Evolutionary conservation across 2,797 vertebrate genomes (phyloP).

Genomic region (Halcyon leucocephala): DNA sequence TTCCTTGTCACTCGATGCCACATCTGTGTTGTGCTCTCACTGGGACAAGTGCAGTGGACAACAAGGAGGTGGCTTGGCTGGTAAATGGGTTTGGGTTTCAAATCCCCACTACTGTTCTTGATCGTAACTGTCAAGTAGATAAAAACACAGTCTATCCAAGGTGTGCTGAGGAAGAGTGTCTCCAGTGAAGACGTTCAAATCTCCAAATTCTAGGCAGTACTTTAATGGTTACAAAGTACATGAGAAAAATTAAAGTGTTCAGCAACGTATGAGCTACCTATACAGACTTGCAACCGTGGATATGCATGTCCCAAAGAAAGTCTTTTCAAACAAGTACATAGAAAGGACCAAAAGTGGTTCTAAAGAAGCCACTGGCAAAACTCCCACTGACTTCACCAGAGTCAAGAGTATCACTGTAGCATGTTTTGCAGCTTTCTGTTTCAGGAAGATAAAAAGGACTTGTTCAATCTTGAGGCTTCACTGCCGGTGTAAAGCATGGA

Average conservation of each 20-base stretch:
- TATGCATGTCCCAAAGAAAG: background rate
- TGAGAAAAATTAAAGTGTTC: background rate
- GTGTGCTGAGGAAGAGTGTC: background rate
- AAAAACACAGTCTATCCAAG: background rate
- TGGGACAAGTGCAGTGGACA: background rate
- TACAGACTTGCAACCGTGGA: background rate
- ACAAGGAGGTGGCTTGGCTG: background rate
- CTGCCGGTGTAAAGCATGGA: background rate
- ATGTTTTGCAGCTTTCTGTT: background rate
- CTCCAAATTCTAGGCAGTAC: background rate
- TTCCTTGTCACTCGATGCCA: background rate
- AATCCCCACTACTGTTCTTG: background rate
- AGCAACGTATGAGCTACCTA: background rate
- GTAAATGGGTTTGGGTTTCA: background rate
- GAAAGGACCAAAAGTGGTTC: background rate
- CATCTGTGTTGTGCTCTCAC: background rate
- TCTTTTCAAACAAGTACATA: background rate
- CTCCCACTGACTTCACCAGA: background rate
- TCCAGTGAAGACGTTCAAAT: background rate
- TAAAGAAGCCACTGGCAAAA: background rate
- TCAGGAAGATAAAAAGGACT: background rate
- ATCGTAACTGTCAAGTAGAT: background rate
- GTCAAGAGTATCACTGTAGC: background rate
- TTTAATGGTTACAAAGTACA: background rate
- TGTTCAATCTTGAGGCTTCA: background rate